Conservation (phyloP, 2,888 invertebrate genomes). For the Eupeodes luniger region DNA sequence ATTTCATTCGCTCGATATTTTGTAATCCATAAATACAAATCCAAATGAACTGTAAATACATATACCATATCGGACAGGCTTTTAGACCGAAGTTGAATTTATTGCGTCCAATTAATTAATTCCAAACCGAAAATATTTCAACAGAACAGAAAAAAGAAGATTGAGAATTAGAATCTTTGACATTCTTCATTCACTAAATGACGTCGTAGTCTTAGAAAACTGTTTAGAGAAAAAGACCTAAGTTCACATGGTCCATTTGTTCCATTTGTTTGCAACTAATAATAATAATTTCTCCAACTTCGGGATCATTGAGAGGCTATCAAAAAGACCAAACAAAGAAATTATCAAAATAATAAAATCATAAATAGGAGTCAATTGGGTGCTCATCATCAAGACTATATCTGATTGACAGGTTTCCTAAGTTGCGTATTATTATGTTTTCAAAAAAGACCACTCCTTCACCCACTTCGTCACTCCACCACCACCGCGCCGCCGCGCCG, state of each 20-base stretch:
- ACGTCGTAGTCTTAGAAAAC: not conserved
- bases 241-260: slow-evolving; percentile 55
- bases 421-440: slow-evolving; percentile 7
- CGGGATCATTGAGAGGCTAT: slow-evolving; percentile 18
- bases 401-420: slow-evolving; percentile 71
- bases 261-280: slow-evolving; percentile 57
- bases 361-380: slow-evolving; percentile 72
- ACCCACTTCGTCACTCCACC: not conserved
- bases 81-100: slow-evolving; percentile 63
- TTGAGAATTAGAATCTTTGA: slow-evolving; percentile 30
- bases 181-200: slow-evolving; percentile 59
- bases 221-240: not conserved
- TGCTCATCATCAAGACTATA: slow-evolving; percentile 67
- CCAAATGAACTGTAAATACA: slow-evolving; percentile 67
- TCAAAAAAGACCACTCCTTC: slow-evolving; percentile 23
- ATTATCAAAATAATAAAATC: slow-evolving; percentile 5
- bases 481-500: not conserved
- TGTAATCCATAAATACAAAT: slow-evolving; percentile 59
- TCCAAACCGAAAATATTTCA: slow-evolving; percentile 29
- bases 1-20: slow-evolving; percentile 35
- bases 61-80: not conserved
- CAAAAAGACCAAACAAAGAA: not conserved
- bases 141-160: slow-evolving; percentile 10
- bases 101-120: slow-evolving; percentile 65
- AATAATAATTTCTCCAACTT: slow-evolving; percentile 55